Percentiles rank a stretch among this genome's conserved stretches.
phyloP scores from a whole-genome alignment of 1,140 invertebrate genomes.

The Tetragonula clypearis region DNA sequence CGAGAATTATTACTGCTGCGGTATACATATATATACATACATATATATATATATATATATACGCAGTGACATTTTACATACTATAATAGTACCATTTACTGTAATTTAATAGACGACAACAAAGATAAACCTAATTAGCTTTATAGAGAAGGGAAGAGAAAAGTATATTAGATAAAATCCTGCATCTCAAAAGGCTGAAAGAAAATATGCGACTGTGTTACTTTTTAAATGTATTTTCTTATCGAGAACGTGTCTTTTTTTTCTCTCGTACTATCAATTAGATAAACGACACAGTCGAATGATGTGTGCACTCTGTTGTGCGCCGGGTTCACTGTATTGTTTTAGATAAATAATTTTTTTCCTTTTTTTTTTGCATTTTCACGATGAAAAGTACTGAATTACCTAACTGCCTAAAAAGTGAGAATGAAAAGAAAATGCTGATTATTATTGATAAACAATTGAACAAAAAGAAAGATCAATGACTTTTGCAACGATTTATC shows the following conservation, averaged over 20 bases:
- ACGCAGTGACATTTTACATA: constrained; percentile 59
- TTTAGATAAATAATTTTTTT: constrained; percentile 15
- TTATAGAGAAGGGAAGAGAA: background rate
- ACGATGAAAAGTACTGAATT: constrained; percentile 11
- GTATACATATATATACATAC: constrained; percentile 50
- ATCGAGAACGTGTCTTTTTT: constrained; percentile 35
- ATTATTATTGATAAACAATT: background rate
- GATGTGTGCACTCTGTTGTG: background rate
- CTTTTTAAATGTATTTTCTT: constrained; percentile 40
- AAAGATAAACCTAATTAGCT: constrained; percentile 51
- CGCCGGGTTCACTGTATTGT: background rate
- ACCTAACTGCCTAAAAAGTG: constrained; percentile 26
- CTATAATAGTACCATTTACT: constrained; percentile 63
- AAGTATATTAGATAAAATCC: background rate
- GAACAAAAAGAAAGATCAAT: background rate
- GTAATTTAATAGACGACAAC: constrained; percentile 58
- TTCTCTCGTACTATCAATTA: constrained; percentile 26
- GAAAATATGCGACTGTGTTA: constrained; percentile 36
- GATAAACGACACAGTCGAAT: background rate
- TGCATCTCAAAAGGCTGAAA: background rate
- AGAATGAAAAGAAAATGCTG: background rate
- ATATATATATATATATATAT: constrained; percentile 44
- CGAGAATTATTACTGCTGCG: constrained; percentile 54
- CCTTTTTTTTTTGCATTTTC: background rate
- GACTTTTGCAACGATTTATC: constrained; percentile 57